A percentile compares a stretch with the other conserved stretches of the same genome.
Conservation (phyloP, 2,888 invertebrate species). For the Spisula solida region DNA sequence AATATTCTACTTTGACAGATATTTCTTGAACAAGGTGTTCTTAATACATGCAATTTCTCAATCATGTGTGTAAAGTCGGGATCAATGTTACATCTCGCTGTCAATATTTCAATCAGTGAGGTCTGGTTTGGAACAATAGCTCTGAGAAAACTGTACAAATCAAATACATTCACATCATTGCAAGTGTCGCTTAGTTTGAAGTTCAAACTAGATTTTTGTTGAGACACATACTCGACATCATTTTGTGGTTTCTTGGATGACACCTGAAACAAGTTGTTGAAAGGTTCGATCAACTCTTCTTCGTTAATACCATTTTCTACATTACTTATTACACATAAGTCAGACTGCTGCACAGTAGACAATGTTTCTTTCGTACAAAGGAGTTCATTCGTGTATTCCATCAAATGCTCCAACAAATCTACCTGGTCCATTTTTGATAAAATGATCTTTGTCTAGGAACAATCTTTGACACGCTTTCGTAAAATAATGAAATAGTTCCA, state of each 20-base stretch:
- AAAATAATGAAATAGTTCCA: neutral
- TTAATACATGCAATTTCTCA: neutral
- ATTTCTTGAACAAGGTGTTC: too few species aligned
- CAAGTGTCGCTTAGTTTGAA: constrained; percentile 3
- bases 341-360: neutral
- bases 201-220: neutral
- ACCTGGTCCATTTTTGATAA: neutral
- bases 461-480: neutral
- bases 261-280: constrained; percentile 4
- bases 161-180: constrained; percentile 27
- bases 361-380: constrained; percentile 22
- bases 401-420: neutral
- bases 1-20: too few species aligned
- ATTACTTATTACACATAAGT: neutral
- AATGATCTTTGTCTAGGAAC: too few species aligned
- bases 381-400: constrained; percentile 20
- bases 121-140: constrained; percentile 31
- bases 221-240: constrained; percentile 29
- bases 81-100: constrained; percentile 28
- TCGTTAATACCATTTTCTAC: constrained; percentile 12
- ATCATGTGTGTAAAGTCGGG: neutral
- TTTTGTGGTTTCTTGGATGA: neutral
- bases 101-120: neutral
- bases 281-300: constrained; percentile 21
- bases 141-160: constrained; percentile 5